Percentiles rank a stretch among this genome's conserved stretches.
These are phyloP conservation scores for Cylas formicarius DNA, from an alignment of 1,140 invertebrate genomes.

Conservation along the genomic window DNA sequence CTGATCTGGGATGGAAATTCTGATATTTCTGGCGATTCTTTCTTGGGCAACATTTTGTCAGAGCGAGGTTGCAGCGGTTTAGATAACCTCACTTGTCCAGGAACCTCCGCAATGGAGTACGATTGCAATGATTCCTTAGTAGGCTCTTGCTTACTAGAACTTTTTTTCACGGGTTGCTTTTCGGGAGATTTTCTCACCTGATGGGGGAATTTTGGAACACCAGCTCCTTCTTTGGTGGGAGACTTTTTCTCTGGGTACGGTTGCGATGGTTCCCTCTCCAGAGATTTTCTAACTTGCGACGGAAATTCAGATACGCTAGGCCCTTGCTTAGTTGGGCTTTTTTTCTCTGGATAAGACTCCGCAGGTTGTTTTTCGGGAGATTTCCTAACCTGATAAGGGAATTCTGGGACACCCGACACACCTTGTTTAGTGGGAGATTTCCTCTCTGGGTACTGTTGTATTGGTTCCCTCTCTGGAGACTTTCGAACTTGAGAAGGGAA, in stretches of 20 bases:
- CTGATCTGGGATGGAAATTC: slow-evolving; percentile 14
- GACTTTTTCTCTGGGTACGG: slow-evolving; percentile 12
- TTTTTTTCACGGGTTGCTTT: slow-evolving; percentile 16
- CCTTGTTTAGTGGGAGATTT: slow-evolving; percentile 16
- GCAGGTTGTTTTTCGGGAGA: slow-evolving; percentile 24
- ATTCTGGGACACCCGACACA: slow-evolving; percentile 25
- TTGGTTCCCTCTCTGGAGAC: slow-evolving; percentile 19
- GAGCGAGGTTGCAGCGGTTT: slow-evolving; percentile 19
- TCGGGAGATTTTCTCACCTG: slow-evolving; percentile 24
- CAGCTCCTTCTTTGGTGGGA: slow-evolving; percentile 17
- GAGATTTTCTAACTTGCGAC: slow-evolving; percentile 21
- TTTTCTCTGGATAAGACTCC: slow-evolving; percentile 20
- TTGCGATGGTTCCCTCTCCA: slow-evolving; percentile 16
- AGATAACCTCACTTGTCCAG: slow-evolving; percentile 23
- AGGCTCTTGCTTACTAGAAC: slow-evolving; percentile 10
- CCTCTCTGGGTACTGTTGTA: slow-evolving; percentile 18
- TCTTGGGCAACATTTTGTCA: slow-evolving; percentile 22
- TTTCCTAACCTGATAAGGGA: slow-evolving; percentile 31
- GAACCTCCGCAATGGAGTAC: slow-evolving; percentile 23
- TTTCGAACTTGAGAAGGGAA: slow-evolving; percentile 25
- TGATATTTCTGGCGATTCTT: slow-evolving; percentile 18
- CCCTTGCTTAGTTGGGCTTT: slow-evolving; percentile 14
- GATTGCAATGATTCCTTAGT: too few relatives aligned
- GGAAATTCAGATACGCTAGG: slow-evolving; percentile 20
- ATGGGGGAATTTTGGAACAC: slow-evolving; percentile 23